Evolutionary conservation across 2,113 vertebrate species (phyloP), one percentile per base, ranked within the genome.

Genomic region (Osmerus eperlanus): DNA sequence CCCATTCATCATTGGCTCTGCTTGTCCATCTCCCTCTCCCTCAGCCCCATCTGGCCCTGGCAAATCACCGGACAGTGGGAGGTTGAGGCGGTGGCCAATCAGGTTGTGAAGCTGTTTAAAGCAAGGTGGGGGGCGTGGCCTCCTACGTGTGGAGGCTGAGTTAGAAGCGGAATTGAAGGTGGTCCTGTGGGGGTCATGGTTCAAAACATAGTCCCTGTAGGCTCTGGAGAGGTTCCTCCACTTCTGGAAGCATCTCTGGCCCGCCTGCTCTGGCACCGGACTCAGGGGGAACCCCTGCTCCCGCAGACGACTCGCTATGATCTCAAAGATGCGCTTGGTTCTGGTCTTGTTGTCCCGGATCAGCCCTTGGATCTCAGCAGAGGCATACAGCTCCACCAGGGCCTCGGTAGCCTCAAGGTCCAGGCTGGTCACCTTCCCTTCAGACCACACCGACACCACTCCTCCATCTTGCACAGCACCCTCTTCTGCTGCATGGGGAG

Each of bases 291-390:
- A 76, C 14, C 74, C 74, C 41, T 76, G 68, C 23, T 76, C 74
- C 62, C 66, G 21, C 3, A 76, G 68, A 8, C 63, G 53, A 14
- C 74, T 25, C 5, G 74, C 74, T 8, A 76, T 76, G 74, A 76
- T 76, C 68, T 76, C 68, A 11, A 76, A 76, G 36, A 76, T 76
- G 54, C 68, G 41, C 54, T 76, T 76, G 61, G 74, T 76, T 13
- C 68, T 68, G 7, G 74, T 76, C 70, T 76, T 76, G 74, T 76
- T 76, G 54, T 67, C 74, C 54, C 32, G 58, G 62, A 76, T 71
- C 55, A 76, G 63, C 1, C 74, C 68, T 67, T 76, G 74, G 41
- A 76, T 76, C 63, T 76, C 74, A 4, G 74, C 68, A 13, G 74
- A 76, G 15, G 61, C 62, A 5, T 76, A 76, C 4, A 76, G 68